phyloP scores from a whole-genome alignment of 2,888 invertebrate species.

The Agrochola circellaris region DNA sequence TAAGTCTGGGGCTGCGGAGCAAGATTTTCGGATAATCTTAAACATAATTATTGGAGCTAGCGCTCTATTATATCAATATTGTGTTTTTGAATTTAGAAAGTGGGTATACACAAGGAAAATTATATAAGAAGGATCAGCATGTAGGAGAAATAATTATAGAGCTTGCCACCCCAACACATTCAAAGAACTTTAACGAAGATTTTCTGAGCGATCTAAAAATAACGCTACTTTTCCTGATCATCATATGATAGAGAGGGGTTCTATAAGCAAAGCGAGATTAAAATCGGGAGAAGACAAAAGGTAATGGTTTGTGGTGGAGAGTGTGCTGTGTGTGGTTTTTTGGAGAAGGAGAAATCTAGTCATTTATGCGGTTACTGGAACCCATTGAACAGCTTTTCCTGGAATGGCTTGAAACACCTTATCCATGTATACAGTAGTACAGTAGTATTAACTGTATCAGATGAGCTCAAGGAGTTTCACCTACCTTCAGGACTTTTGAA shows the following conservation, averaged over 20 bases:
- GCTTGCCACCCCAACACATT: neutral
- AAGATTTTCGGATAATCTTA: constrained; percentile 68
- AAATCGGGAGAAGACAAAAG: neutral
- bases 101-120: neutral
- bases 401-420: neutral
- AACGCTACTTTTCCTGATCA: neutral
- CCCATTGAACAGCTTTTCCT: neutral
- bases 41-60: constrained; percentile 63
- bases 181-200: neutral
- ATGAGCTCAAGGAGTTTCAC: neutral
- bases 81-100: constrained; percentile 15
- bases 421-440: neutral
- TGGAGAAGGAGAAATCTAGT: neutral
- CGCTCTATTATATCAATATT: constrained; percentile 35
- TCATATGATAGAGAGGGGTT: neutral
- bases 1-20: constrained; percentile 64
- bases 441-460: neutral
- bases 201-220: neutral
- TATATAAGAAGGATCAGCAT: neutral
- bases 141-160: neutral
- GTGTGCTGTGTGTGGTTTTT: neutral
- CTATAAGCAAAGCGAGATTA: neutral
- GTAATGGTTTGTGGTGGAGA: neutral
- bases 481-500: neutral
- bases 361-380: neutral